A percentile compares a stretch with the other conserved stretches of the same genome.
These are phyloP conservation scores for Turdus rufiventris DNA, from an alignment of 2,113 vertebrate genomes.

Conservation along the genomic window DNA sequence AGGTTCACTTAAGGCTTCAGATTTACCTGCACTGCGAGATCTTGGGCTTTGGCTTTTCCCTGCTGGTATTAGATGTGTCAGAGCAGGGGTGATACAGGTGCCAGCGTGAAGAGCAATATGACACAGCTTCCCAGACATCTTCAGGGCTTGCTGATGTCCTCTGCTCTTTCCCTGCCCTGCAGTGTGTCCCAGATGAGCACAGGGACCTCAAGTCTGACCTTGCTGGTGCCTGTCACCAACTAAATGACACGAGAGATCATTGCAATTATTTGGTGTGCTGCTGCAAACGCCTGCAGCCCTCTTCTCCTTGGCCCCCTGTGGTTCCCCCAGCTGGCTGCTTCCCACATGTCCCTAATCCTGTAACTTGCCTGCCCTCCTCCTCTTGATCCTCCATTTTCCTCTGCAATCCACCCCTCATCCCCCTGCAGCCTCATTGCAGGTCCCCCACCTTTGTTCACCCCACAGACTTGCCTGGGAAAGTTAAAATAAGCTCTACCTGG, in stretches of 20 bases:
- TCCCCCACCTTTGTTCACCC: neutral
- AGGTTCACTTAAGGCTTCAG: neutral
- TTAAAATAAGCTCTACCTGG: slow-evolving; percentile 66
- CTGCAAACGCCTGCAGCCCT: neutral
- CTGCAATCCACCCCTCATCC: neutral
- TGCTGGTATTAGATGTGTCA: neutral
- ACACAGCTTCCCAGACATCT: neutral
- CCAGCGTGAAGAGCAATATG: neutral
- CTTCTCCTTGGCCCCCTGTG: neutral
- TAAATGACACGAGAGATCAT: neutral
- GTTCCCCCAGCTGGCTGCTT: neutral
- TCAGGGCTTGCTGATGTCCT: neutral
- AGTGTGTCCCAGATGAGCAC: neutral
- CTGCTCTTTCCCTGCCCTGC: neutral
- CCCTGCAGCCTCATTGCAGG: neutral
- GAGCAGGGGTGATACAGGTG: neutral
- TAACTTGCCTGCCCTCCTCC: neutral
- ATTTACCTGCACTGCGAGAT: neutral
- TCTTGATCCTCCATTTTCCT: neutral
- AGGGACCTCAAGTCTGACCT: neutral
- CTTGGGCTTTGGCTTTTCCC: neutral
- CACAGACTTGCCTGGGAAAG: neutral
- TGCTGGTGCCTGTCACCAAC: neutral
- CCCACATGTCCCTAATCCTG: neutral
- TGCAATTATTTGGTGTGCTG: neutral